Base-by-base conservation (phyloP, 2,888 invertebrate species). In the Ennomos fuscantarius region DNA sequence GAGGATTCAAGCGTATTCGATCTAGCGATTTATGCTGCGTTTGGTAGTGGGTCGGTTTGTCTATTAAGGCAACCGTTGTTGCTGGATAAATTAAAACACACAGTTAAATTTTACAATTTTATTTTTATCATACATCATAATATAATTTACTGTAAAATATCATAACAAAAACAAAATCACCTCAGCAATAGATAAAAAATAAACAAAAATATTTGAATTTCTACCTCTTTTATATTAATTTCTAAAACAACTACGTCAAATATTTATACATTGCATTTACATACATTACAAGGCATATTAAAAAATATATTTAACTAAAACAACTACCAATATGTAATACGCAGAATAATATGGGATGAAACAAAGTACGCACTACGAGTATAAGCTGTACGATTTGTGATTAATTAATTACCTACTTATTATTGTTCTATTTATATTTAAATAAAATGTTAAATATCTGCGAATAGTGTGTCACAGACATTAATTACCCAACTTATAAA, bases 251-350 rank as follows among this genome's bases (percentile, higher is more conserved):
- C 81, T 87, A 87, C 69, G 76, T 81, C 70, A 75, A 81, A 63
- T 68, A 66, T 72, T 86, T 86, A 81, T 87, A 89, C 86, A 88
- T 81, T 81, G 80, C 85, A 86, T 89, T 88, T 90, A 89, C 87
- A 89, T 86, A 88, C 79, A 86, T 84, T 87, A 87, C 85, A 89
- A 87, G 82, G 83, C 80, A 50, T 50, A 40, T 46, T 78, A 66
- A 70, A 66, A 68, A 63, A 45, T 24, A 48, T 46, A 63, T 37
- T 65, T 50, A 53, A 41, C 44, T 66, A 65, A 50, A 54, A 33
- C 41, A 62, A 56, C 49, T 58, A 65, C 15, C 41, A 55, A 42
- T 51, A n/a, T n/a, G n/a, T n/a, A 54, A 49, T 48, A 52, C 49
- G 50, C 50, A 50, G 59, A 60, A n/a, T 8, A 51, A 58, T 45